Evolutionary conservation across 2,888 invertebrate species (phyloP), one percentile per base, ranked within the genome.

Genomic region (Dryadula phaetusa): DNA sequence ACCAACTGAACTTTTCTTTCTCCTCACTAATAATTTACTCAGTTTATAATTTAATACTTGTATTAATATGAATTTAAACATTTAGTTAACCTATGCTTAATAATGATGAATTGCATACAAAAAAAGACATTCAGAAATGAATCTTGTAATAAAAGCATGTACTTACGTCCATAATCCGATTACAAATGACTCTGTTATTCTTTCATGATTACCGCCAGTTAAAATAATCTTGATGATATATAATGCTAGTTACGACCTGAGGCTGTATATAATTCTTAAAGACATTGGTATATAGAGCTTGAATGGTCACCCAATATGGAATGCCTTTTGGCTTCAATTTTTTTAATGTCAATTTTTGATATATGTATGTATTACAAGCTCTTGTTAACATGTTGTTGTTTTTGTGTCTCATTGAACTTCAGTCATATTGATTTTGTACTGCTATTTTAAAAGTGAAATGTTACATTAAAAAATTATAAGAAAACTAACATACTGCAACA

Each of bases 121-220:
- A 49, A 37, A 62, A 25, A 37, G 5, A 62, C 22, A 1, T 49
- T 18, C 12, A 3, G 16, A 37, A 25, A 62, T 52, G 52, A 62
- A 47, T 20, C 22, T 34, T 52, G 14, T 28, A 49, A 52, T 52
- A 52, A 42, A 62, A 40, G 28, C 28, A 3, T 16, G 28, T 46
- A 60, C 42, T 46, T 16, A 14, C 62, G 28, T 28, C 40, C 62
- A 62, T 62, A 62, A 62, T 62, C 62, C 49, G 25, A 42, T 52
- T 40, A 62, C 40, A 40, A 52, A 62, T 52, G 28, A 28, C 37
- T 40, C 14, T 62, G 32, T 61, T 28, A 52, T 52, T 62, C 40
- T 40, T 62, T 62, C 37, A 62, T 52, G 49, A 62, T 62, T 52
- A 52, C 52, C 14, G 62, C 49, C 28, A 40, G 61, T 61, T 47